Evolutionary conservation across 23 tunicate species (phyloP), one percentile per base, ranked within the genome.

Genomic region (Corella eumyota): DNA sequence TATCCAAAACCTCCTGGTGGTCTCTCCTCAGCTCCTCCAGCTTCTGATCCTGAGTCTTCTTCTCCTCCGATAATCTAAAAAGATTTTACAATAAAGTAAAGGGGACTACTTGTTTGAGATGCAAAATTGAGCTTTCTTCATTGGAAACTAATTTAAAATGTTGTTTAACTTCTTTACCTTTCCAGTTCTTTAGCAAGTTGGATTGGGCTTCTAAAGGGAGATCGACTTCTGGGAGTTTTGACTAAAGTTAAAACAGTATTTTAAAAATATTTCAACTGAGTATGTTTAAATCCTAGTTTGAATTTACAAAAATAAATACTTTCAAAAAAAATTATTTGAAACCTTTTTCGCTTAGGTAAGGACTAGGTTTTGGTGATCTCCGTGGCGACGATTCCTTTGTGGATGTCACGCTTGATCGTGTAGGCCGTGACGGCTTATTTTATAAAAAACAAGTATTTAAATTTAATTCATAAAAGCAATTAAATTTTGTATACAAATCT

Each of bases 1-100:
- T 59, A 31, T 53, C 19, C 46, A 84, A 2, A 56, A 56, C 50
- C 20, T 64, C 67, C 54, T 75, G 69, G 30, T 84, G 68, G 25
- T 70, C 69, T 36, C 64, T 54, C 53, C 67, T 52, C 37, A 84
- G 67, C 46, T 84, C 44, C 17, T 45, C 63, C 4, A 84, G 17
- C 52, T 51, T 64, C 32, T 33, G 55, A 11, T 84, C 83, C 11
- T 62, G 64, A 6, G 53, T 55, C 35, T 55, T 57, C 63, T 84
- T 84, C 36, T 84, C 83, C 45, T 56, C 56, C 27, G 25, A 37
- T 25, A 76, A 36, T 28, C 83, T 69, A 26, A 46, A 55, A 34
- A 49, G n/a, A 23, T 66, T 54, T 36, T 64, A 20, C 13, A 7
- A 13, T 11, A 23, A n/a, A n/a, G 22, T 7, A 53, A 7, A n/a